These are phyloP conservation scores for Nerophis lumbriciformis DNA, from an alignment of 2,113 vertebrate genomes.

Conservation along the genomic window DNA sequence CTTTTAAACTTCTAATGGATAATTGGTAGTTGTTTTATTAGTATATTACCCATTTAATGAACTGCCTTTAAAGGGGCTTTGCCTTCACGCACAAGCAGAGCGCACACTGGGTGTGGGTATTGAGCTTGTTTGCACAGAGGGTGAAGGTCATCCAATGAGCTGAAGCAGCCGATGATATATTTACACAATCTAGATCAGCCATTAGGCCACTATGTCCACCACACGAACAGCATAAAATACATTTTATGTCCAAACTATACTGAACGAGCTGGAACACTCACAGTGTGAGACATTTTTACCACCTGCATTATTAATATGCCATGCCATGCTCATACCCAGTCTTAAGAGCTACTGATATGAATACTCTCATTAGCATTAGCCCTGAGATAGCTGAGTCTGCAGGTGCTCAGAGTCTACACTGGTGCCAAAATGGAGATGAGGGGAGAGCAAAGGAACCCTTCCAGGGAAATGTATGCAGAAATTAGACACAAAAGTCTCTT, in stretches of 20 bases:
- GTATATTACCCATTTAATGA: slow-evolving; percentile 27
- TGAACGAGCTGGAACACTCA: slow-evolving; percentile 19
- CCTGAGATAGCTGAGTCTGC: slow-evolving; percentile 42
- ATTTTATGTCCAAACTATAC: slow-evolving; percentile 31
- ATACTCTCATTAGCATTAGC: slow-evolving; percentile 56
- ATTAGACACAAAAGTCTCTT: slow-evolving; percentile 53
- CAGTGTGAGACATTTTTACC: slow-evolving; percentile 17
- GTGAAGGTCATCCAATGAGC: slow-evolving; percentile 48
- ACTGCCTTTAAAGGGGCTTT: slow-evolving; percentile 21
- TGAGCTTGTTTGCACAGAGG: slow-evolving; percentile 31
- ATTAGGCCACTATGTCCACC: slow-evolving; percentile 3
- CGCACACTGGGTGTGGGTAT: slow-evolving; percentile 14
- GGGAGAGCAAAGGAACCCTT: slow-evolving; percentile 38
- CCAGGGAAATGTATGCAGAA: slow-evolving; percentile 32
- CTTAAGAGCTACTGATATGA: slow-evolving; percentile 50
- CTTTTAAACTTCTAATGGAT: slow-evolving; percentile 10
- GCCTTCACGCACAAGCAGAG: slow-evolving; percentile 20
- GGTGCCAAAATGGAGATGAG: slow-evolving; percentile 47
- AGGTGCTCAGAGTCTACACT: slow-evolving; percentile 49
- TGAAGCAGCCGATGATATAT: slow-evolving; percentile 41
- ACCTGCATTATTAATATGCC: slow-evolving; percentile 50
- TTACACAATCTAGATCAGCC: slow-evolving; percentile 47
- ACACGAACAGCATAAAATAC: slow-evolving; percentile 8
- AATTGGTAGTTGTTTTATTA: slow-evolving; percentile 15
- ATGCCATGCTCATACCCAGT: slow-evolving; percentile 34